Evolutionary conservation across 1,140 invertebrate genomes (phyloP).

Genomic region (Monomorium pharaonis): DNA sequence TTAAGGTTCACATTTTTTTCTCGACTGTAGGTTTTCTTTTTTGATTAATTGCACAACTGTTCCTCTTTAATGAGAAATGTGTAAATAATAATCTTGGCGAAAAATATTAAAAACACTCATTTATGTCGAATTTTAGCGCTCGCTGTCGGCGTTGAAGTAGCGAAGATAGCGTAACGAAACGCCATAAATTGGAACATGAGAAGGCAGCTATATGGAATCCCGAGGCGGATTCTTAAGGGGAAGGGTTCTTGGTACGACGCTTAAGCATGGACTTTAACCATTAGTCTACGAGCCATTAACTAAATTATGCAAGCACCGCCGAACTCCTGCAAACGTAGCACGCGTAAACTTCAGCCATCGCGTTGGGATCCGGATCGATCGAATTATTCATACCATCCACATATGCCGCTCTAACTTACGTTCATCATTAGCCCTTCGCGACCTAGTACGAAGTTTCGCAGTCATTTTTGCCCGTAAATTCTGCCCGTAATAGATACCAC

Average conservation of each 20-base stretch:
- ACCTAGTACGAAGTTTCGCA: constrained; percentile 17
- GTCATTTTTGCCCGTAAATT: constrained; percentile 17
- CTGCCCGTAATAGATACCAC: neutral
- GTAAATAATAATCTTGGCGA: neutral
- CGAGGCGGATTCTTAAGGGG: constrained; percentile 36
- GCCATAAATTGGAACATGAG: constrained; percentile 39
- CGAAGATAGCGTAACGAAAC: neutral
- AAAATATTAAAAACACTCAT: neutral
- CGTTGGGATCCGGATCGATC: constrained; percentile 64
- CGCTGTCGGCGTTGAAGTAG: neutral
- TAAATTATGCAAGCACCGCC: constrained; percentile 68
- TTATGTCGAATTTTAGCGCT: neutral
- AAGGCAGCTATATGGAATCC: constrained; percentile 29
- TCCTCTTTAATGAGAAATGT: neutral
- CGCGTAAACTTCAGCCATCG: constrained; percentile 69
- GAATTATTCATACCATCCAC: constrained; percentile 65
- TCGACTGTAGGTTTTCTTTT: neutral
- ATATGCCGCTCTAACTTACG: constrained; percentile 49
- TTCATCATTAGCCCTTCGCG: constrained; percentile 50
- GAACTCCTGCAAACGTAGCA: constrained; percentile 53
- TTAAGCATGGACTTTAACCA: constrained; percentile 65
- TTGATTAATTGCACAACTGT: neutral
- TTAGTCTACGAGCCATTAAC: constrained; percentile 73
- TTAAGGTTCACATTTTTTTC: neutral
- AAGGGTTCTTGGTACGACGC: constrained; percentile 57